Percentiles rank a stretch among this genome's conserved stretches.
phyloP scores from a whole-genome alignment of 1,140 invertebrate genomes.

The Acromyrmex heyeri region DNA sequence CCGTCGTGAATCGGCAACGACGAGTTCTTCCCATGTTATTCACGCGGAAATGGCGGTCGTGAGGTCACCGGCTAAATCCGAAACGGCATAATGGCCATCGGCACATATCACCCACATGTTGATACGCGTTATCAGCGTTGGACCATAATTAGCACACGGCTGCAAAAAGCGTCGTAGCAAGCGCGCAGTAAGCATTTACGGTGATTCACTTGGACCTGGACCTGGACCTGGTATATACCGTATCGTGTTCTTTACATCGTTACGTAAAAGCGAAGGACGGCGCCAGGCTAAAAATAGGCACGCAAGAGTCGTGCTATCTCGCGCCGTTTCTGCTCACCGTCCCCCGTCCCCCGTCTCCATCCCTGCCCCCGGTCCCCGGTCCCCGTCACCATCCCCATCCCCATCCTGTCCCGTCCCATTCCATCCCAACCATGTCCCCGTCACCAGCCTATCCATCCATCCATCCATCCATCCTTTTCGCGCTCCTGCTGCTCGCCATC shows the following conservation, averaged over 20 bases:
- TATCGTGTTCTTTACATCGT: conserved; percentile 69
- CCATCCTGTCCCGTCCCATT: conserved; percentile 37
- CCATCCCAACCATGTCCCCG: background rate
- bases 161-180: background rate
- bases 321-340: conserved; percentile 68
- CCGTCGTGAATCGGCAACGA: conserved; percentile 51
- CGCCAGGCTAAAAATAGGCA: conserved; percentile 82
- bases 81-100: conserved; percentile 19
- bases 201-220: conserved; percentile 41
- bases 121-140: background rate
- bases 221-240: conserved; percentile 39
- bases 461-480: conserved; percentile 30
- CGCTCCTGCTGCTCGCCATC: background rate
- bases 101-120: background rate
- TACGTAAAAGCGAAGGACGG: conserved; percentile 82
- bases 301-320: conserved; percentile 74
- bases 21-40: conserved; percentile 41
- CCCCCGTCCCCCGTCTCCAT: background rate
- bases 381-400: background rate
- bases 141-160: background rate
- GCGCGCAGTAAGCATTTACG: background rate
- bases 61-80: conserved; percentile 50
- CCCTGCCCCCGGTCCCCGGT: conserved; percentile 31
- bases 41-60: conserved; percentile 46
- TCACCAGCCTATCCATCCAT: background rate